Evolutionary conservation across 2,888 invertebrate species (phyloP), one percentile per base, ranked within the genome.

Genomic region (Halictus quadricinctus): DNA sequence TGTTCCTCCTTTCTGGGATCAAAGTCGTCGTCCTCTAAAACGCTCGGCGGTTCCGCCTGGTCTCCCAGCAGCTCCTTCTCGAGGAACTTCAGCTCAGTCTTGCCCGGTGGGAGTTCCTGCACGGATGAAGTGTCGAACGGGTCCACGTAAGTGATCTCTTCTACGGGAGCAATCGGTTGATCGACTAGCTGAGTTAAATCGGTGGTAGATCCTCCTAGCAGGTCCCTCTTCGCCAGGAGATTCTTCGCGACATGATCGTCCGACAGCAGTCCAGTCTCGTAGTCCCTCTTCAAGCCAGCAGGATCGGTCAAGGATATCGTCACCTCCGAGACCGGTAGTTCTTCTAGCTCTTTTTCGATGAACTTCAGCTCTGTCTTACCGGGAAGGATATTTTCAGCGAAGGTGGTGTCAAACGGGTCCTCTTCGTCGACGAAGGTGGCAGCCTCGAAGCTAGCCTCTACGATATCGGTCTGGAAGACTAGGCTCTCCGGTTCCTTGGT

Each of bases 91-190:
- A 98, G 93, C 94, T 98, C 98, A 10, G 97, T 96, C 94, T 96
- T 96, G 64, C 97, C 97, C 0, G 98, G 97, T 79, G 97, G 96
- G 72, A 97, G 96, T 58, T 97, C 96, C 78, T 96, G 95, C 3
- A 97, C 96, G 54, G 96, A 96, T 0, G 98, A 97, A 0, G 98
- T 98, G 92, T 98, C 98, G 91, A 98, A 98, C 0, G 98, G 98
- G 95, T 98, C 98, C 79, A 96, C 96, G 91, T 96, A 96, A 78
- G 96, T 96, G 82, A 95, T 94, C 84, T 96, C 96, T 15, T 96
- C 95, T 72, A 95, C 95, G 0, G 97, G 97, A 85, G 96, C 95
- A 77, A 97, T 96, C 1, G 97, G 97, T 46, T 96, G 95, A 90
- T 97, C 96, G 0, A 96, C 96, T 80, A 97, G 95, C 91, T 96